Evolutionary conservation across 2,797 vertebrate species (phyloP), one percentile per base, ranked within the genome.

Genomic region (Acanthurus tractus): DNA sequence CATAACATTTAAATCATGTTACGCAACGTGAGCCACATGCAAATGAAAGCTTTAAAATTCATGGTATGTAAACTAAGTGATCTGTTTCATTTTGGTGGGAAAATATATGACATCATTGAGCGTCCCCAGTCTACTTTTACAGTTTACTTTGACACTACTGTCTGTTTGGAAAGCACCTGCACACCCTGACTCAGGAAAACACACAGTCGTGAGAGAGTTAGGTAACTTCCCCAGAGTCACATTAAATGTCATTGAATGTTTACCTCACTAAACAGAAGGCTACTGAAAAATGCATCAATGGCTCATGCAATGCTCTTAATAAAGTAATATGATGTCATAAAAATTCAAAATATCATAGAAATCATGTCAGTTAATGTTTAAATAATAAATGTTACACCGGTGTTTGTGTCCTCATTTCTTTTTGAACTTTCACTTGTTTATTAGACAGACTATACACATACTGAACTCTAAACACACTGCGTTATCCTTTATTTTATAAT

Each of bases 91-190:
- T n/a, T 29, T 70, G 10, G 2, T 34, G 14, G 45, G 1, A n/a
- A 22, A 49, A 23, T 1, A 36, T 1, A 36, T 66, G 53, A 67
- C 20, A 10, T 76, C 42, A 50, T 86, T 80, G 29, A 63, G 36
- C 82, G 76, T 49, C 66, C 49, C 10, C 36, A 40, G n/a, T n/a
- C n/a, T n/a, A n/a, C n/a, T n/a, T n/a, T n/a, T n/a, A n/a, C n/a
- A n/a, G n/a, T n/a, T 56, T 29, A 74, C 8, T 1, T 2, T 46
- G 2, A 10, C 5, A 25, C 10, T 4, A 9, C 50, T 54, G 15
- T 4, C 20, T 64, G 22, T 15, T n/a, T 17, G 87, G 89, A 90
- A 92, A 86, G 76, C 8, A 86, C 87, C 72, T 1, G 9, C 34
- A 57, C 49, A 15, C 54, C 20, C 10, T 61, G 40, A 72, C 10